These are phyloP conservation scores for Gadopsis marmoratus DNA, from an alignment of 2,797 vertebrate species.

Conservation along the genomic window DNA sequence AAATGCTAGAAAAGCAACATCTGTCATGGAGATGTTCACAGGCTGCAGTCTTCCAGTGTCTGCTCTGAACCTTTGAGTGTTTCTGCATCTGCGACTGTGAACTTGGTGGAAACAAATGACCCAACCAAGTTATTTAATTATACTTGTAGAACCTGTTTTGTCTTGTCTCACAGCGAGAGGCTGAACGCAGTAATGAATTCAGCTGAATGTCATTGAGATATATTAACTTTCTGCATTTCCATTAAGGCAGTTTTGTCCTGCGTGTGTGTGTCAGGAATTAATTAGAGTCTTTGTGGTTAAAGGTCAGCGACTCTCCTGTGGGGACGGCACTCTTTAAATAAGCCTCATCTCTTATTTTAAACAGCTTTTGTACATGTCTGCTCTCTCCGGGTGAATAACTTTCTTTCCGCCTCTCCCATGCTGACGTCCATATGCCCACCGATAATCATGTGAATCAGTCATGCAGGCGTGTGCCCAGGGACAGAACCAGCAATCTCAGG, in stretches of 20 bases:
- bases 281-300: constrained; percentile 48
- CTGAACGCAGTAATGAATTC: background rate
- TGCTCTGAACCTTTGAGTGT: too few relatives aligned
- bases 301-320: constrained; percentile 37
- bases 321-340: constrained; percentile 8
- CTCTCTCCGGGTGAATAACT: background rate
- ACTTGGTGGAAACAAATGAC: too few relatives aligned
- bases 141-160: background rate
- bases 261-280: constrained; percentile 13
- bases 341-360: constrained; percentile 34
- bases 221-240: background rate
- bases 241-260: background rate
- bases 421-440: background rate
- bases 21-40: too few relatives aligned
- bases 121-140: too few relatives aligned
- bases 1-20: too few relatives aligned
- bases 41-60: too few relatives aligned
- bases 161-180: background rate
- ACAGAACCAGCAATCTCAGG: background rate
- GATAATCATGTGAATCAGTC: background rate
- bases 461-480: background rate
- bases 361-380: constrained; percentile 25
- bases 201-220: background rate
- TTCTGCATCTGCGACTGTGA: too few relatives aligned
- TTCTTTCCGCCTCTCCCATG: background rate